Conservation (phyloP, 2,888 invertebrate genomes). For the Orchestes rusci region DNA sequence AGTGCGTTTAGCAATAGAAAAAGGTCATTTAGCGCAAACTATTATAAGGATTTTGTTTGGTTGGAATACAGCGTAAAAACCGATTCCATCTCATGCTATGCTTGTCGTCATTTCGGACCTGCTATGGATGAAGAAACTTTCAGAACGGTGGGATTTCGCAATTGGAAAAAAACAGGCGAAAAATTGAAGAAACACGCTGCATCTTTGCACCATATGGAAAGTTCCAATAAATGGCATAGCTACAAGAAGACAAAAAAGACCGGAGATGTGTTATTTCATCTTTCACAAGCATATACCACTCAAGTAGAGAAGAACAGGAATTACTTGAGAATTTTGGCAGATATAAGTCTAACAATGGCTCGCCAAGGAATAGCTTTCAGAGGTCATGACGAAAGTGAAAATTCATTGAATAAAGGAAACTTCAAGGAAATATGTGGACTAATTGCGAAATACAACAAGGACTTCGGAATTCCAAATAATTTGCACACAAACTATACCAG, state of each 20-base stretch:
- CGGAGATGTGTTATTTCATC: neutral
- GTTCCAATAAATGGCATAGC: neutral
- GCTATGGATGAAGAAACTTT: neutral
- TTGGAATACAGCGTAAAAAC: neutral
- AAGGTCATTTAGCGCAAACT: neutral
- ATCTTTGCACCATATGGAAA: neutral
- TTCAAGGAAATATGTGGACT: slow-evolving; percentile 30
- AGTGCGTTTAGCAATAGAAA: neutral
- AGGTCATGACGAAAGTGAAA: slow-evolving; percentile 28
- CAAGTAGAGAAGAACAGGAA: slow-evolving; percentile 13
- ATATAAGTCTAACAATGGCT: slow-evolving; percentile 13
- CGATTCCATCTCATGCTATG: neutral
- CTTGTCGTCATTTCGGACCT: neutral
- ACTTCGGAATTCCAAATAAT: neutral
- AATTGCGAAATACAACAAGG: slow-evolving; percentile 22
- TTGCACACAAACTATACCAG: neutral
- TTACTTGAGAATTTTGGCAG: slow-evolving; percentile 12
- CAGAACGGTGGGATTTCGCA: neutral
- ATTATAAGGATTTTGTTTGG: neutral
- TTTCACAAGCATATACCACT: neutral
- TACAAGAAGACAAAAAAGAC: neutral
- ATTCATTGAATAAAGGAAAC: slow-evolving; percentile 27
- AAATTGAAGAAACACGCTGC: neutral
- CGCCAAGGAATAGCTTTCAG: slow-evolving; percentile 26
- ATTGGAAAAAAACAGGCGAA: neutral